A percentile compares a stretch with the other conserved stretches of the same genome.
Evolutionary conservation across 2,113 vertebrate genomes (phyloP).

Genomic region (Cochlearius cochlearius): DNA sequence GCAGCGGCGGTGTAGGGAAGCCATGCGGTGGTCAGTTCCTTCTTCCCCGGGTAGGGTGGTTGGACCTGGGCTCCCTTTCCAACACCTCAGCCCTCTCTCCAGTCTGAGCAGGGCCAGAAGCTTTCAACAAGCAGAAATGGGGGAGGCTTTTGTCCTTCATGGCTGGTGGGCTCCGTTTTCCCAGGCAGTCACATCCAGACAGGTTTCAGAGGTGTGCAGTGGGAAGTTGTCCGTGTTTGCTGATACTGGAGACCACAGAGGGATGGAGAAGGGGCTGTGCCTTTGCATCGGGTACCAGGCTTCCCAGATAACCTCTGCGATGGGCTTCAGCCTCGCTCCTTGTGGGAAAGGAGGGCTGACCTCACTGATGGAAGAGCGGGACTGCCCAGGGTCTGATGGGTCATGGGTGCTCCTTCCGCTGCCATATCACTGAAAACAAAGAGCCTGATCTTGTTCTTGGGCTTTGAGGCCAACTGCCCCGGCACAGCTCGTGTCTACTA

Average conservation of each 20-base stretch:
- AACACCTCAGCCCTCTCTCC: background rate
- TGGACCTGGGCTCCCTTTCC: background rate
- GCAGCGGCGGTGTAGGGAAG: rapidly evolving
- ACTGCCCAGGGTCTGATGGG: background rate
- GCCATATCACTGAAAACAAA: background rate
- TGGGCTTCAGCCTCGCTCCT: background rate
- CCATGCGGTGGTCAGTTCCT: background rate
- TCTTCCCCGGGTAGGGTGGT: background rate
- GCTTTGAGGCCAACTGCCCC: background rate
- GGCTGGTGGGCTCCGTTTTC: background rate
- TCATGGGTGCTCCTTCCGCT: background rate
- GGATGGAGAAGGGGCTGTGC: background rate
- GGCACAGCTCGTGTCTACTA: background rate
- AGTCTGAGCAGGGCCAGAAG: background rate
- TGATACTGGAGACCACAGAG: background rate
- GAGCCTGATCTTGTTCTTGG: background rate
- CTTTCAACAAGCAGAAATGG: background rate
- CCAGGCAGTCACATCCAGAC: background rate
- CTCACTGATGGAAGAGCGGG: background rate
- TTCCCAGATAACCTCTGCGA: background rate
- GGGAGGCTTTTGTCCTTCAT: background rate
- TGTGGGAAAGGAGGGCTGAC: background rate
- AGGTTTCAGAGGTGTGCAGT: background rate
- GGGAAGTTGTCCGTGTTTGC: background rate
- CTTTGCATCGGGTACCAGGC: rapidly evolving